Percentiles rank a stretch among this genome's conserved stretches.
These are phyloP conservation scores for Neuroterus valhalla DNA, from an alignment of 1,140 invertebrate species.

Conservation along the genomic window DNA sequence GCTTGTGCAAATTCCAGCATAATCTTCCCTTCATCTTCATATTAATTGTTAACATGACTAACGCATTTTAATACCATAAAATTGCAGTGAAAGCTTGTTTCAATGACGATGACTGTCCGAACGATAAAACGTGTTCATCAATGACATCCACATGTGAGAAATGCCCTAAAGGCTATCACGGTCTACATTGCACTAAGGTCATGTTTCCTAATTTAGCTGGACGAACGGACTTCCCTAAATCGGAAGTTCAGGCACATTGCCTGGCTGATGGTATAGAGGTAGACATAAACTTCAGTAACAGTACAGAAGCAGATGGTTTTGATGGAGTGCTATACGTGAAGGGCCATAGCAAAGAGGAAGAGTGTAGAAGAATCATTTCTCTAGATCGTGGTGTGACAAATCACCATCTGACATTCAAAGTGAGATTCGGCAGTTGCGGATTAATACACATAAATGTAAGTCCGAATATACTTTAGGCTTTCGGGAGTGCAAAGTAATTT, in stretches of 20 bases:
- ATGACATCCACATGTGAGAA: slow-evolving; percentile 80
- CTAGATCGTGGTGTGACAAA: slow-evolving; percentile 58
- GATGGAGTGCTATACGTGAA: slow-evolving; percentile 95
- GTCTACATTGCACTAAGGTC: too few species aligned
- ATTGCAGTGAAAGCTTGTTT: slow-evolving; percentile 73
- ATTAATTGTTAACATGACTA: too few species aligned
- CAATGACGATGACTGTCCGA: slow-evolving; percentile 84
- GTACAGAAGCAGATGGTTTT: slow-evolving; percentile 81
- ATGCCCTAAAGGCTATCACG: too few species aligned
- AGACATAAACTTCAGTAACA: slow-evolving; percentile 79
- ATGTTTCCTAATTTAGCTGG: neutral
- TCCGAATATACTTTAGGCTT: slow-evolving; percentile 50
- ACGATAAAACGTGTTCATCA: slow-evolving; percentile 83
- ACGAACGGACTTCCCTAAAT: slow-evolving; percentile 84
- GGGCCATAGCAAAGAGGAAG: slow-evolving; percentile 93
- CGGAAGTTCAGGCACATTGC: slow-evolving; percentile 91
- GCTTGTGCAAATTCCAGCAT: too few species aligned
- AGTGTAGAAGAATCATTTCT: slow-evolving; percentile 88
- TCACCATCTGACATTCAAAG: slow-evolving; percentile 86
- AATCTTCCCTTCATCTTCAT: too few species aligned
- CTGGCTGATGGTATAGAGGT: slow-evolving; percentile 94
- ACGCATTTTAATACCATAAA: too few species aligned
- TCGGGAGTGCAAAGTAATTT: neutral
- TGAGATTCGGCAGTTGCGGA: slow-evolving; percentile 93
- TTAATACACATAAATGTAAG: slow-evolving; percentile 92